Conservation (phyloP, 2,113 vertebrate genomes). For the Cervus canadensis region DNA sequence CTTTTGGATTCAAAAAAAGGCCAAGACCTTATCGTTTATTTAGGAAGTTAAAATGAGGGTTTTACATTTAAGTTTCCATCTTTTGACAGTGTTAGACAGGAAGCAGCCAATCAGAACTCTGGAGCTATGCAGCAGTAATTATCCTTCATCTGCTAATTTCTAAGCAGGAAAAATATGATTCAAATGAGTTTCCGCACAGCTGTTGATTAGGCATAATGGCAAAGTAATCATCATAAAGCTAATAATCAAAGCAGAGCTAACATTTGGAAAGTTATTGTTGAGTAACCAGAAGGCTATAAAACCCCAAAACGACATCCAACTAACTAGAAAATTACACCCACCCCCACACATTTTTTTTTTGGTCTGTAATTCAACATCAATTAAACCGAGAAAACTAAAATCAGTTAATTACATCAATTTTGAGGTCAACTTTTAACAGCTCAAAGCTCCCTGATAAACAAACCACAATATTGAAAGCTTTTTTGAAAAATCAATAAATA, state of each 20-base stretch:
- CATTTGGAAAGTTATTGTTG: conserved; percentile 45
- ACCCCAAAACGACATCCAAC: background rate
- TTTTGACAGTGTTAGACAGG: conserved; percentile 9
- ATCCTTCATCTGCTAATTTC: conserved; percentile 65
- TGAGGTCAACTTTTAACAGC: conserved; percentile 48
- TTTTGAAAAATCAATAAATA: conserved; percentile 52
- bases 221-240: conserved; percentile 36
- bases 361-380: background rate
- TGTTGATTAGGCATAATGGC: conserved; percentile 55
- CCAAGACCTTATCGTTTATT: background rate
- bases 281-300: conserved; percentile 38
- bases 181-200: conserved; percentile 57
- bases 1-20: background rate
- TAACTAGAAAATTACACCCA: conserved; percentile 16
- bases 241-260: conserved; percentile 39
- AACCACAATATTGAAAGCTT: conserved; percentile 61
- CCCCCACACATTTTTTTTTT: background rate
- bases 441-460: conserved; percentile 42
- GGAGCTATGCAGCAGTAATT: conserved; percentile 45
- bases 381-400: conserved; percentile 33
- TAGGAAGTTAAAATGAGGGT: background rate
- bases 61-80: conserved; percentile 22
- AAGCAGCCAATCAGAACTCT: conserved; percentile 34
- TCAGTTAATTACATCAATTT: conserved; percentile 57
- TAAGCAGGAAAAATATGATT: conserved; percentile 61